Evolutionary conservation across 2,797 vertebrate species (phyloP).

Genomic region (Melanotaenia maccullochi): DNA sequence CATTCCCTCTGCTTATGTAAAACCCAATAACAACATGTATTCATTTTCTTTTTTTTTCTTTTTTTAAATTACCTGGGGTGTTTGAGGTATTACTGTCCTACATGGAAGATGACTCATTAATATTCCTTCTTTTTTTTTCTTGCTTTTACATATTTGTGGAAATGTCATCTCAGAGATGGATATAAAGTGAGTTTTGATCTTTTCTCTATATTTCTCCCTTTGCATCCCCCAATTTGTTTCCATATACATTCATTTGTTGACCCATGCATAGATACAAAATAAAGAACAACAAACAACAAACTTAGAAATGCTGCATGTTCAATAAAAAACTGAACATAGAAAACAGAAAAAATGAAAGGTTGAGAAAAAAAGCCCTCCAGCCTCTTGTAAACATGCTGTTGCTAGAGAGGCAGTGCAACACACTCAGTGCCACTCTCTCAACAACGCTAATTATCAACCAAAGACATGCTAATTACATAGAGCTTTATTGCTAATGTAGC

Average conservation of each 20-base stretch:
- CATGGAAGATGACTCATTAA: neutral
- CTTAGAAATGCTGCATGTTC: constrained; percentile 25
- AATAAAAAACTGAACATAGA: constrained; percentile 38
- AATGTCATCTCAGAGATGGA: constrained; percentile 57
- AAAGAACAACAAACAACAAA: constrained; percentile 3
- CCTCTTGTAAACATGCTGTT: constrained; percentile 84
- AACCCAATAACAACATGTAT: constrained; percentile 51
- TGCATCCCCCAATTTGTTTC: constrained; percentile 16
- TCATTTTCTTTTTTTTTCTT: constrained; percentile 51
- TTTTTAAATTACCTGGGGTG: constrained; percentile 25
- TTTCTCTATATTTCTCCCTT: constrained; percentile 17
- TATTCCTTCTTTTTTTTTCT: constrained; percentile 27
- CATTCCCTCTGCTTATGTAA: constrained; percentile 59
- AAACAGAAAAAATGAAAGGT: constrained; percentile 37
- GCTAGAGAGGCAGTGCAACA: constrained; percentile 80
- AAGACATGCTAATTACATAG: constrained; percentile 91
- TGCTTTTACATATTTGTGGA: constrained; percentile 63
- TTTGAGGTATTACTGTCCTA: constrained; percentile 11
- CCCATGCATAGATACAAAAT: constrained; percentile 33
- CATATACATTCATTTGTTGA: constrained; percentile 21
- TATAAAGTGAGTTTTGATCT: constrained; percentile 61
- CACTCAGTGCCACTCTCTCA: constrained; percentile 85
- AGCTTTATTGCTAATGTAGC: constrained; percentile 90
- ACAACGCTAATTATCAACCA: constrained; percentile 91
- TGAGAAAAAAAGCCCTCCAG: constrained; percentile 76